These are phyloP conservation scores for Dolomedes plantarius DNA, from an alignment of 2,888 invertebrate genomes.

Conservation along the genomic window DNA sequence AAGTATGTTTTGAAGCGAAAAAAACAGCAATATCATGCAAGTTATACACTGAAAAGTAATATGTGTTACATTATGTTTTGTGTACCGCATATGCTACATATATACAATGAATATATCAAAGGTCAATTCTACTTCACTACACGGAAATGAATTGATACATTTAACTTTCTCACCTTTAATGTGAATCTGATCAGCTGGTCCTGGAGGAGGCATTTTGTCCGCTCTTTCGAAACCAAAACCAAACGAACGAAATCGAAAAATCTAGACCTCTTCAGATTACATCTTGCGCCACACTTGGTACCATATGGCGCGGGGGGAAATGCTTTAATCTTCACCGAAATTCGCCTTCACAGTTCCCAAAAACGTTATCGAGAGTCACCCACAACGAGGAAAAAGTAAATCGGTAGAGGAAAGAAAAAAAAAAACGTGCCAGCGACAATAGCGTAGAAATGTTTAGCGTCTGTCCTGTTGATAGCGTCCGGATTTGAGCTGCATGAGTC, in stretches of 20 bases:
- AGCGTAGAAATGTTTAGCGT: background rate
- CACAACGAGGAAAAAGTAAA: too few relatives aligned
- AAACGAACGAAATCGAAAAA: background rate
- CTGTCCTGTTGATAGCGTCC: constrained; percentile 26
- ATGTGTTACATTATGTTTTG: too few relatives aligned
- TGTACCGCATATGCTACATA: background rate
- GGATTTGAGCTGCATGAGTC: constrained; percentile 28
- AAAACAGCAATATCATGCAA: too few relatives aligned
- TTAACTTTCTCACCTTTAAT: constrained; percentile 52
- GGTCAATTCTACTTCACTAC: background rate
- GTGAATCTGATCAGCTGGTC: constrained; percentile 58
- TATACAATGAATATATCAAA: background rate
- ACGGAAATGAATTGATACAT: too few relatives aligned
- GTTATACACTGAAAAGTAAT: too few relatives aligned
- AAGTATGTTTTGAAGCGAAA: too few relatives aligned
- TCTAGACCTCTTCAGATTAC: constrained; percentile 13
- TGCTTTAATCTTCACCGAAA: background rate
- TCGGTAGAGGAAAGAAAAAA: too few relatives aligned
- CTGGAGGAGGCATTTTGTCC: constrained; percentile 50
- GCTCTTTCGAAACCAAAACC: constrained; percentile 13
- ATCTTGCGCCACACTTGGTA: constrained; percentile 17
- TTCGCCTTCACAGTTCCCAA: background rate
- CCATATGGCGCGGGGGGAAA: constrained; percentile 36
- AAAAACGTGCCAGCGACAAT: background rate
- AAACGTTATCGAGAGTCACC: background rate